Evolutionary conservation across 1,140 invertebrate genomes (phyloP).

Genomic region (Bombus cullumanus): DNA sequence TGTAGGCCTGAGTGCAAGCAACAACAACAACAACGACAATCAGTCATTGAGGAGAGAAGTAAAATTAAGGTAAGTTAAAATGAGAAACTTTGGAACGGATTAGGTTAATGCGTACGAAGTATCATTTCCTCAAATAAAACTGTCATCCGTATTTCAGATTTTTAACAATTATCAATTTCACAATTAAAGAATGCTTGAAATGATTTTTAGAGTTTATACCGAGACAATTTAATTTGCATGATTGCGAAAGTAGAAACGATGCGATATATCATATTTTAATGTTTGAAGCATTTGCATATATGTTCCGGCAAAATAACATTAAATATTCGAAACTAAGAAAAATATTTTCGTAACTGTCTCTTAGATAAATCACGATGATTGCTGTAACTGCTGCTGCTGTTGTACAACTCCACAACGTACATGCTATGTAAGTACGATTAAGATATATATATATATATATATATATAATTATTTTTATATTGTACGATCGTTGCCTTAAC

Average conservation of each 20-base stretch:
- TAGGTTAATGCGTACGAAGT: background rate
- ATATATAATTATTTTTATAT: background rate
- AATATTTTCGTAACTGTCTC: constrained; percentile 34
- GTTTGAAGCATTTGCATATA: background rate
- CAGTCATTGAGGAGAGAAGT: constrained; percentile 72
- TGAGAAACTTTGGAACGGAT: background rate
- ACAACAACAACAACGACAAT: constrained; percentile 31
- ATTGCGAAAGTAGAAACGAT: too few relatives aligned
- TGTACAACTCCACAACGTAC: constrained; percentile 57
- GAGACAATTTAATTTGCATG: too few relatives aligned
- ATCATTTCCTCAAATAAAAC: background rate
- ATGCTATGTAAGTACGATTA: constrained; percentile 66
- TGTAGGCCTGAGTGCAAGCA: constrained; percentile 35
- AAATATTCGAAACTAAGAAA: background rate
- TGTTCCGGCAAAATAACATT: too few relatives aligned
- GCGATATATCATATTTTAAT: too few relatives aligned
- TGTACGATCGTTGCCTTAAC: background rate
- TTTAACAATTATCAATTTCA: background rate
- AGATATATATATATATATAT: background rate
- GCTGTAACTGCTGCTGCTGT: constrained; percentile 77
- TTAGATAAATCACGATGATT: constrained; percentile 72
- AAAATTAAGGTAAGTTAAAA: constrained; percentile 73
- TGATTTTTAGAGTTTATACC: background rate
- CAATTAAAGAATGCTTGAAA: background rate
- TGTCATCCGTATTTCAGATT: background rate